These are phyloP conservation scores for Dipodomys spectabilis DNA, from an alignment of 2,113 vertebrate species.

Conservation along the genomic window DNA sequence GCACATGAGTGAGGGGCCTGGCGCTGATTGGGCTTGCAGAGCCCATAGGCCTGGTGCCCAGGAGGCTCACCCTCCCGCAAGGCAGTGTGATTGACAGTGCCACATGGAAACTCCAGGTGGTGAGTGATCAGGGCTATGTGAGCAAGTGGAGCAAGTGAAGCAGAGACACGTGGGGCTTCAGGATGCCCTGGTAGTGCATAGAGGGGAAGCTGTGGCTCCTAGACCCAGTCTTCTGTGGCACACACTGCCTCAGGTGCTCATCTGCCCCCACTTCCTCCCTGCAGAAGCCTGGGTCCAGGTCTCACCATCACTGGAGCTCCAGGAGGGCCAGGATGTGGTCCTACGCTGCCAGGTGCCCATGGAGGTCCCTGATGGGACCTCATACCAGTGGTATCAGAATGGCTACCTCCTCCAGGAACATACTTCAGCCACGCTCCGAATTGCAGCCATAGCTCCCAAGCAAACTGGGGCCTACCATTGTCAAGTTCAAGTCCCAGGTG, in stretches of 20 bases:
- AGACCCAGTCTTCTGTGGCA: background rate
- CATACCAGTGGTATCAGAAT: conserved; percentile 85
- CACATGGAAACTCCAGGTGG: background rate
- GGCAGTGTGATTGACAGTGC: background rate
- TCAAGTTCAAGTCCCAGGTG: conserved; percentile 25
- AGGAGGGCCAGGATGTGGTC: conserved; percentile 81
- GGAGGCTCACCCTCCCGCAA: background rate
- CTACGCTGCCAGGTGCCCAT: conserved; percentile 80
- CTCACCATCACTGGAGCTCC: conserved; percentile 78
- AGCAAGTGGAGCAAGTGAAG: background rate
- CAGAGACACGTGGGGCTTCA: background rate
- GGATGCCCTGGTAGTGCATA: background rate
- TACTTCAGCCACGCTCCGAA: background rate
- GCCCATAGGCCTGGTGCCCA: background rate
- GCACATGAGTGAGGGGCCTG: background rate
- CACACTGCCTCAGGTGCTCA: background rate
- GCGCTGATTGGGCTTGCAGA: background rate
- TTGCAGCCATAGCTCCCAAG: conserved; percentile 49
- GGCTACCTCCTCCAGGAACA: conserved; percentile 62
- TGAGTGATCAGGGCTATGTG: background rate
- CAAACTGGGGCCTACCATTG: conserved; percentile 85
- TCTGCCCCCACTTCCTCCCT: background rate
- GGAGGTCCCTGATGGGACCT: rapidly evolving
- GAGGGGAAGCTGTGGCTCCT: background rate
- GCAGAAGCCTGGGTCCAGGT: conserved; percentile 81